These are phyloP conservation scores for Dicranocentrus wangi DNA, from an alignment of 2,888 invertebrate species.

Conservation along the genomic window DNA sequence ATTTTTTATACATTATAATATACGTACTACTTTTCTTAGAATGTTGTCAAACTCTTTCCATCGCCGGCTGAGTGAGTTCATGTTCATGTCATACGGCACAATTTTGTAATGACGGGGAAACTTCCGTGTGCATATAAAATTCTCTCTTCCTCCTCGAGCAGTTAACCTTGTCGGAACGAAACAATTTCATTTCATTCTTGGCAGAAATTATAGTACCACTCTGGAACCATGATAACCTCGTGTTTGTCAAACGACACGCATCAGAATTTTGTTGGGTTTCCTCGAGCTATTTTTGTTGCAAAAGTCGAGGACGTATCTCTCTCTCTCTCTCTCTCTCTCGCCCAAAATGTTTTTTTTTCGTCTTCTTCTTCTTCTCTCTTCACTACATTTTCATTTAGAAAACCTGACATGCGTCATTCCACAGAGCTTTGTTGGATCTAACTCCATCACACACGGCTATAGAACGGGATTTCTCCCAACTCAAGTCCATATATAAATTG, in stretches of 20 bases:
- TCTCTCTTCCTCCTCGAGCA: too few relatives aligned
- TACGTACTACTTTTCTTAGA: too few relatives aligned
- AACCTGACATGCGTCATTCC: constrained; percentile 56
- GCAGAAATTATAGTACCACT: background rate
- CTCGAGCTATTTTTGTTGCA: background rate
- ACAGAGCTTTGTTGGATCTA: constrained; percentile 52
- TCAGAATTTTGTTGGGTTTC: background rate
- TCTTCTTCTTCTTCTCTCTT: background rate
- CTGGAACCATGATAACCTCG: background rate
- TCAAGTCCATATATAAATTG: background rate
- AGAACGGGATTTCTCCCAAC: background rate
- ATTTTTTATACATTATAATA: too few relatives aligned
- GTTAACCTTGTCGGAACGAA: too few relatives aligned
- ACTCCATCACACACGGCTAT: too few relatives aligned
- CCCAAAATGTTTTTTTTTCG: too few relatives aligned
- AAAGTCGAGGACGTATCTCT: constrained; percentile 2
- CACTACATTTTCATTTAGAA: background rate
- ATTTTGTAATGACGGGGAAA: too few relatives aligned
- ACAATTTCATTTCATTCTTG: too few relatives aligned
- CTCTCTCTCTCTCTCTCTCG: background rate
- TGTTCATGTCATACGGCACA: too few relatives aligned
- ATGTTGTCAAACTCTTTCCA: too few relatives aligned
- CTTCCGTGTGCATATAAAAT: too few relatives aligned
- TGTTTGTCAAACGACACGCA: constrained; percentile 9
- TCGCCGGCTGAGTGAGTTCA: too few relatives aligned